Base-by-base conservation (phyloP, 2,113 vertebrate species). In the Elephas maximus region DNA sequence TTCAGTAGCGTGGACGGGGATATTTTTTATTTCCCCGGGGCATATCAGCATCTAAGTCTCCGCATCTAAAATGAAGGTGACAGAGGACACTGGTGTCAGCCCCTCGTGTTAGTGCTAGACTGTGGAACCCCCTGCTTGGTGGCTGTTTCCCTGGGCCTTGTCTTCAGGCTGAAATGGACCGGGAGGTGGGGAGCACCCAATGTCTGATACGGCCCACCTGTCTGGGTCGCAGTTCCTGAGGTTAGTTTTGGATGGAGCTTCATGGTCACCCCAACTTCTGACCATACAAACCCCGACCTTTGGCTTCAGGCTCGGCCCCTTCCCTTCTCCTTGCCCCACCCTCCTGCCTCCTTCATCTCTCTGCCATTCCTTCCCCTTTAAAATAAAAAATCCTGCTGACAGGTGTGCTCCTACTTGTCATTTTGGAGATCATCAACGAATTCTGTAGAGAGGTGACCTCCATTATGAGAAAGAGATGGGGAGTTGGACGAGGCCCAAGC, bases 361-460 rank as follows among this genome's bases (percentile, higher is more conserved):
- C 67, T 5, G 0, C 97, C 80, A 48, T 80, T 89, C 92, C 95
- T 91, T 63, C 93, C 92, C 97, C 86, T 94, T 91, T 30, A 63
- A 60, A 88, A 83, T 96, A 87, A 95, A 96, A 69, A 77, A 94
- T 84, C 79, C 85, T 21, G 89, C 98, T 99, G 98, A 98, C 97
- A 81, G 97, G 97, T 96, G 96, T 97, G 97, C 97, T 98, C 96
- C 97, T 84, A 92, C 97, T 82, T 48, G 91, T 98, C 98, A 44
- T 97, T 98, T 97, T 97, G 97, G 98, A 98, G 98, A 97, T 96
- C 83, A 88, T 97, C 97, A 98, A 98, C 94, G 94, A 96, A 95
- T 98, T 97, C 98, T 97, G 93, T 23, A 12, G 98, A 98, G 98
- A 98, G 98, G 98, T 99, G 98, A 99, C 98, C 98, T 98, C 98